Percentiles rank a stretch among this genome's conserved stretches.
Conservation (phyloP, 2,113 vertebrate genomes). For the Electrona antarctica region DNA sequence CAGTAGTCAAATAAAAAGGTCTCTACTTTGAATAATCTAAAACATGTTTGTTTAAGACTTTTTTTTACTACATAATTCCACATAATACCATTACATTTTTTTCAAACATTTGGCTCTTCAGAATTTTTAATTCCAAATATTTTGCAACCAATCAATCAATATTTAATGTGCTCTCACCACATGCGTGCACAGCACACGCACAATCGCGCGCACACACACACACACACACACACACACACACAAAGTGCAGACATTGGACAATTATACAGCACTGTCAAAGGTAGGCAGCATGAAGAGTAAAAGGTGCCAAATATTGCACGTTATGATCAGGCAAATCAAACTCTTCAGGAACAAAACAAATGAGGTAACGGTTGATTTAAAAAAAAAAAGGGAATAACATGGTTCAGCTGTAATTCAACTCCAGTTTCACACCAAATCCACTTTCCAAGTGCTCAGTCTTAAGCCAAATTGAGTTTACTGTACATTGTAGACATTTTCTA, state of each 20-base stretch:
- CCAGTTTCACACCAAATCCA: constrained; percentile 13
- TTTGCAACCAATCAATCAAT: constrained; percentile 9
- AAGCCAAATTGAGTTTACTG: constrained; percentile 1
- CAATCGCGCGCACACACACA: constrained; percentile 8
- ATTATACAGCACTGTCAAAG: constrained; percentile 49
- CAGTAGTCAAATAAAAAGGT: too few relatives aligned
- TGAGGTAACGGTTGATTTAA: constrained; percentile 71
- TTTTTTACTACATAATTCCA: too few relatives aligned
- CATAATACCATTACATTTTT: too few relatives aligned
- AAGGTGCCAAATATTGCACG: constrained; percentile 68
- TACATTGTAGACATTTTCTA: not conserved
- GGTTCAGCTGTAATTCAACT: not conserved
- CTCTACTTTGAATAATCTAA: too few relatives aligned
- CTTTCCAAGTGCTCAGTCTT: constrained; percentile 26
- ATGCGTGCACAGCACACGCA: not conserved
- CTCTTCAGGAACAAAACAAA: constrained; percentile 40
- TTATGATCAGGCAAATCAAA: constrained; percentile 36
- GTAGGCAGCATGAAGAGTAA: constrained; percentile 66
- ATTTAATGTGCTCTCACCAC: too few relatives aligned
- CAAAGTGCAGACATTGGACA: constrained; percentile 68
- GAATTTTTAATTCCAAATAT: constrained; percentile 57
- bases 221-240: constrained; percentile 17
- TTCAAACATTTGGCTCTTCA: constrained; percentile 9
- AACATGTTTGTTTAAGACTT: too few relatives aligned
- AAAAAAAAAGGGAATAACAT: constrained; percentile 25